Conservation (phyloP, 2,888 invertebrate genomes). For the Aleiodes testaceus region DNA sequence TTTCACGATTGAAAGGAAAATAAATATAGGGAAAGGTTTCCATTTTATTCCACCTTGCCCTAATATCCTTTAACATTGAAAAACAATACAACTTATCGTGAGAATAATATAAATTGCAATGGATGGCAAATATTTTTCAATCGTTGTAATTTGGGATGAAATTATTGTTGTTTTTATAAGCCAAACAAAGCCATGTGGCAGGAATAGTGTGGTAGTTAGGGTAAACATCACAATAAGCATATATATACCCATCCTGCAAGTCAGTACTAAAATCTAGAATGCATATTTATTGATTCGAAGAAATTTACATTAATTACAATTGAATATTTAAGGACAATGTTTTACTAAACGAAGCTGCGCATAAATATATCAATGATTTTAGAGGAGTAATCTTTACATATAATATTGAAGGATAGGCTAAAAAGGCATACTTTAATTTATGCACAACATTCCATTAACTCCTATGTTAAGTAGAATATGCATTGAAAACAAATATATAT, state of each 20-base stretch:
- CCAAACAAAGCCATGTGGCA: not conserved
- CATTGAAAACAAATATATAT: no score
- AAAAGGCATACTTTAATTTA: no score
- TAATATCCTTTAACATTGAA: no score
- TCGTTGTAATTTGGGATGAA: not conserved
- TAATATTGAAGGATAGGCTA: no score
- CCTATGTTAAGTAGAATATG: no score
- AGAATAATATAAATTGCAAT: not conserved
- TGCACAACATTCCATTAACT: no score
- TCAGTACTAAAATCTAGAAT: slow-evolving; percentile 40
- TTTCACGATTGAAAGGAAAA: no score
- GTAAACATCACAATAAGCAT: slow-evolving; percentile 31
- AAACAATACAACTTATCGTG: not conserved
- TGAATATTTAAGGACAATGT: not conserved
- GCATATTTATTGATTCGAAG: slow-evolving; percentile 60
- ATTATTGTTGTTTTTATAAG: not conserved
- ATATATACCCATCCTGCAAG: slow-evolving; percentile 21
- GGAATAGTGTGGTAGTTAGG: no score
- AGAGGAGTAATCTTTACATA: not conserved
- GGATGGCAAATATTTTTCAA: not conserved
- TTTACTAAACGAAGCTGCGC: slow-evolving; percentile 11
- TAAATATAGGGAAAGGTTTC: no score
- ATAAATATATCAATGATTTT: not conserved
- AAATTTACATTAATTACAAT: slow-evolving; percentile 69
- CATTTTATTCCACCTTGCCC: no score